Conservation (phyloP, 2,113 vertebrate species). For the Albula glossodonta region DNA sequence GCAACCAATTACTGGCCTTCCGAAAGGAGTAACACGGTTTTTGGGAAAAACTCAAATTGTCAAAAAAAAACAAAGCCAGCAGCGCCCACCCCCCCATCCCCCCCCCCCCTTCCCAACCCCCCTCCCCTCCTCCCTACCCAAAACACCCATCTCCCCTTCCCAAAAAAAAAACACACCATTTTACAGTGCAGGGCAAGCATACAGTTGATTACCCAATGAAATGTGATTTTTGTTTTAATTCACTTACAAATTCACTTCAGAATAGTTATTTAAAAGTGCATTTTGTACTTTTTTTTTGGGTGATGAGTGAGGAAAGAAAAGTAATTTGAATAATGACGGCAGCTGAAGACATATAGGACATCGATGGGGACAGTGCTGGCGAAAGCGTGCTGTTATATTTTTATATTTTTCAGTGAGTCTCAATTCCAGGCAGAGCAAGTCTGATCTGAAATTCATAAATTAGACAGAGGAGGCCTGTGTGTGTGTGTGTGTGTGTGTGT, state of each 20-base stretch:
- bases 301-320: conserved; percentile 55
- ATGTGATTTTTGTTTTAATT: conserved; percentile 41
- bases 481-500: neutral
- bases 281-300: conserved; percentile 44
- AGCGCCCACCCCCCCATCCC: neutral
- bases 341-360: conserved; percentile 8
- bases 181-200: conserved; percentile 44
- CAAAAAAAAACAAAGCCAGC: conserved; percentile 53
- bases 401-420: neutral
- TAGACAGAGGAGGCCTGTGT: neutral
- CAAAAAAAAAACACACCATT: conserved; percentile 12
- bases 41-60: conserved; percentile 57
- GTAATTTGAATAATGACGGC: conserved; percentile 42
- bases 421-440: neutral
- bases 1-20: conserved; percentile 63
- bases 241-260: conserved; percentile 61
- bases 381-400: neutral
- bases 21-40: conserved; percentile 57
- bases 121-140: too few relatives aligned
- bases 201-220: conserved; percentile 40
- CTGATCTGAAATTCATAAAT: neutral
- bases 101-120: neutral
- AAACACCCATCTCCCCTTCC: neutral
- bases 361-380: conserved; percentile 31
- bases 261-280: conserved; percentile 75